phyloP scores from a whole-genome alignment of 1,140 invertebrate genomes.

The Ctenoplectra terminalis region DNA sequence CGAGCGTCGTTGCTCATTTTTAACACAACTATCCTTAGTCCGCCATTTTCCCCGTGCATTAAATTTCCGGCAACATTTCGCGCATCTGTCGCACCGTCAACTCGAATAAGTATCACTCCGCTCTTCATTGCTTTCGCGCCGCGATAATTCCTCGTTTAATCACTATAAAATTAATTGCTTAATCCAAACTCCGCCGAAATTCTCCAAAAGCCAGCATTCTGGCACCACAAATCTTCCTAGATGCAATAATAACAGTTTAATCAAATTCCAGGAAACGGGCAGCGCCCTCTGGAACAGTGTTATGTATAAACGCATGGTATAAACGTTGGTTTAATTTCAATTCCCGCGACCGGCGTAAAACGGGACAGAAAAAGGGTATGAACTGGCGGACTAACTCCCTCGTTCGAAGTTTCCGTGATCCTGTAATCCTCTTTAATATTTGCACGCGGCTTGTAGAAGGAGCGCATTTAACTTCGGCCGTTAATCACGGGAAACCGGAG shows the following conservation, averaged over 20 bases:
- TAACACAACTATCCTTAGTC: neutral
- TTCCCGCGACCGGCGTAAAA: neutral
- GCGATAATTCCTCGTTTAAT: neutral
- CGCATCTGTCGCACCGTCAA: neutral
- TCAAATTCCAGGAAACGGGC: neutral
- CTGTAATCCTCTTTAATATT: conserved; percentile 31
- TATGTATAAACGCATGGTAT: no score
- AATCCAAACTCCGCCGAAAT: neutral
- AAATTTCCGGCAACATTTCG: neutral
- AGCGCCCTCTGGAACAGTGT: neutral
- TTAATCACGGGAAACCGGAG: conserved; percentile 23
- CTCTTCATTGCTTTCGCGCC: neutral
- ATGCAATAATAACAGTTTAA: neutral
- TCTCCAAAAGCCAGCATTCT: neutral
- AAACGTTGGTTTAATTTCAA: neutral
- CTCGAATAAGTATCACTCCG: neutral
- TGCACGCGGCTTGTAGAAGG: neutral
- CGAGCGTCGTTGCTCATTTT: neutral
- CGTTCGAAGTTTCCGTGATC: neutral
- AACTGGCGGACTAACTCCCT: neutral
- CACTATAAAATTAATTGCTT: neutral
- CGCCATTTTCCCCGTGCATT: neutral
- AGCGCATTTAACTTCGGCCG: conserved; percentile 19
- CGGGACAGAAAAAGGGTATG: neutral
- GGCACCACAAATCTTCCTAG: no score